A percentile compares a stretch with the other conserved stretches of the same genome.
These are phyloP conservation scores for Chinchilla lanigera DNA, from an alignment of 2,113 vertebrate species.

Conservation along the genomic window DNA sequence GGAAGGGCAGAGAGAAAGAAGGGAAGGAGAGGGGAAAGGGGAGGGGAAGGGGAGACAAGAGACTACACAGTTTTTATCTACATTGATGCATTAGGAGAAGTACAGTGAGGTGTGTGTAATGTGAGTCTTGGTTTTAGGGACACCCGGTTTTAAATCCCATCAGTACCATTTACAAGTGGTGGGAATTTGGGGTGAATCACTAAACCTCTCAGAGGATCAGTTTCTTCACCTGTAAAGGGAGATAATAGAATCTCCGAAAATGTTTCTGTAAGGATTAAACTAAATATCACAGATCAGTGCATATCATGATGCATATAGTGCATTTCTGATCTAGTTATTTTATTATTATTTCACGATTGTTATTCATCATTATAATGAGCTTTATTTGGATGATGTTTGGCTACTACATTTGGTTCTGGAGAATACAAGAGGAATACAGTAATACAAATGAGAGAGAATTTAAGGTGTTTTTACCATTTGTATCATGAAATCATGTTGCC, in stretches of 20 bases:
- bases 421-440: background rate
- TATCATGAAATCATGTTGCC: background rate
- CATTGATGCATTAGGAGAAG: background rate
- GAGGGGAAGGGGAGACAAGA: too few species aligned
- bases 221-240: background rate
- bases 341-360: background rate
- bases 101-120: background rate
- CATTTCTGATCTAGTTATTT: background rate
- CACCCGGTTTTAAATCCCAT: background rate
- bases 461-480: background rate
- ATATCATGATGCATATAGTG: background rate
- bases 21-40: fast-evolving
- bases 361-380: background rate
- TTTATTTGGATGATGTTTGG: background rate
- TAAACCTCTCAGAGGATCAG: background rate
- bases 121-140: background rate
- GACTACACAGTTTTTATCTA: background rate
- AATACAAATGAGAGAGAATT: background rate
- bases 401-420: background rate
- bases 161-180: background rate
- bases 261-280: background rate
- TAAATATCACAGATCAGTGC: background rate
- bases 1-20: background rate
- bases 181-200: background rate
- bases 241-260: background rate